phyloP scores from a whole-genome alignment of 2,797 vertebrate species.

The Scyliorhinus canicula region DNA sequence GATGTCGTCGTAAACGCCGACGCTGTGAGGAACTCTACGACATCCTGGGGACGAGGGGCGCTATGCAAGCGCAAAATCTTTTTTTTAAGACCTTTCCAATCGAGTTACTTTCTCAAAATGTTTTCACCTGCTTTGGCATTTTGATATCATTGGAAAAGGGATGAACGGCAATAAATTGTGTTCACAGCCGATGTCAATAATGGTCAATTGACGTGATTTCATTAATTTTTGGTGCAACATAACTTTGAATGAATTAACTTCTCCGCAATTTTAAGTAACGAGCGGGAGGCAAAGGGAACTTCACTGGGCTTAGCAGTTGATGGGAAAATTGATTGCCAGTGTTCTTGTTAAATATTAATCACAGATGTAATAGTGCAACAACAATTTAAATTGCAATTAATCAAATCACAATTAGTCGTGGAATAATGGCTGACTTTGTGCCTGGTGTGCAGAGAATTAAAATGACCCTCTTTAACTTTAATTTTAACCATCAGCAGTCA shows the following conservation, averaged over 20 bases:
- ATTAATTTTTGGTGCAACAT: neutral
- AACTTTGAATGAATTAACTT: slow-evolving; percentile 5
- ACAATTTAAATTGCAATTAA: slow-evolving; percentile 35
- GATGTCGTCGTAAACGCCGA: too few relatives aligned
- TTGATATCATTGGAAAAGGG: neutral
- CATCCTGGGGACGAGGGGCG: neutral
- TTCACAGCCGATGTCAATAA: neutral
- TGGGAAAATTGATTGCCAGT: neutral
- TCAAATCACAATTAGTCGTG: neutral
- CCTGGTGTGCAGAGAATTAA: neutral
- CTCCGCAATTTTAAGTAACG: neutral
- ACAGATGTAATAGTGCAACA: slow-evolving; percentile 28
- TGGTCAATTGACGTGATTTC: neutral
- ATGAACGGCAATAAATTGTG: neutral
- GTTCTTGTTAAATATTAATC: slow-evolving; percentile 28
- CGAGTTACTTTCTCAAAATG: neutral
- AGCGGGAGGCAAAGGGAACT: neutral
- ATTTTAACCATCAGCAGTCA: neutral
- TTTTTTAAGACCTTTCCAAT: neutral
- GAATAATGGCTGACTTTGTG: neutral
- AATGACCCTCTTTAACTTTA: neutral
- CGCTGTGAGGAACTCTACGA: neutral
- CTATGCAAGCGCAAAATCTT: neutral
- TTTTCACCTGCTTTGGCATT: neutral
- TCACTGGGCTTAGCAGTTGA: neutral